Evolutionary conservation across 2,113 vertebrate genomes (phyloP), one percentile per base, ranked within the genome.

Genomic region (Mugil cephalus): DNA sequence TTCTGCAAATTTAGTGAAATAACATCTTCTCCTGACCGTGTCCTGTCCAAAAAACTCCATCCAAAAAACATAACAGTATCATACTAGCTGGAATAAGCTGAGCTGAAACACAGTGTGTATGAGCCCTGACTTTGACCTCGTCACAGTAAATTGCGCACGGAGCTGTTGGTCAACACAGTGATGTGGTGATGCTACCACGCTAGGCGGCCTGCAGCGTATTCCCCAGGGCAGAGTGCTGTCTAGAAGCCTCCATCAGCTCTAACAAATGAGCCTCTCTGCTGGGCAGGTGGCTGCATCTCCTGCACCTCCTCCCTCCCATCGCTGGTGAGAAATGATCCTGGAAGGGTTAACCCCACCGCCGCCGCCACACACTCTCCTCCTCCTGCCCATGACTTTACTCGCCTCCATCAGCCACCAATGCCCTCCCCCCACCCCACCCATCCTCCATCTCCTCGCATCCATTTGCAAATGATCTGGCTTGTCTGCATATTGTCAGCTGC

Each of bases 401-500:
- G 51, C 69, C 69, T 65, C 65, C 19, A 35, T 54, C 69, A 56
- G 43, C 52, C 36, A 13, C 85, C 82, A 79, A 30, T 5, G 24
- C 24, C 19, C 68, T 64, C 51, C 85, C 4, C 81, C 78, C 87
- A 83, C 86, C 12, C 51, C 43, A 17, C 42, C 53, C 74, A 77
- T 30, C 47, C 88, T 79, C 88, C 68, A 83, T 89, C 90, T 90
- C 89, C 77, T 87, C 15, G 85, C 92, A 94, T 93, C 95, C 92
- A 95, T 95, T 96, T 96, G 95, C 94, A 96, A 96, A 95, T 95
- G 93, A 93, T 95, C 95, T 94, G 93, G 93, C 95, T 95, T 95
- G 94, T 96, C 95, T 95, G 95, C 95, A 96, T 96, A 96, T 95
- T 96, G 95, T 96, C 95, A 96, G 93, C 91, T 77, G 92, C 93